Base-by-base conservation (phyloP, 2,797 vertebrate species). In the Anisognathus igniventris region DNA sequence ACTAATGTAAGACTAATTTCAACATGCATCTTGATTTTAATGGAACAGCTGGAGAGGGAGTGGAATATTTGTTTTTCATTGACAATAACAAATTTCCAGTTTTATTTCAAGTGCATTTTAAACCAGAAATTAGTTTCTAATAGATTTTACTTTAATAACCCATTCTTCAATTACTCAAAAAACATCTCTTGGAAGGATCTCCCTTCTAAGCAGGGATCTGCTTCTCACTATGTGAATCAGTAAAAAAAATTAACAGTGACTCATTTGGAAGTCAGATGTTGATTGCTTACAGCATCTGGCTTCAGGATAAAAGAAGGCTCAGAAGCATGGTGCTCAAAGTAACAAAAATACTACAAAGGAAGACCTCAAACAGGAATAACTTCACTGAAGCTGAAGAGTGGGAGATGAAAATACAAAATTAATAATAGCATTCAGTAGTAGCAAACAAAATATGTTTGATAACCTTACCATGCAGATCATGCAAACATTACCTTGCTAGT, bases 401-500 rank as follows among this genome's bases (percentile, higher is more conserved):
- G 35, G 42, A 89, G 25, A 79, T 40, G 39, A 82, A 85, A 82
- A 87, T 4, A 72, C 27, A 75, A 33, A 79, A 20, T 0, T 0
- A 72, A 4, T 24, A 67, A 50, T 0, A 31, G 22, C 30, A 44
- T 33, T 76, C 39, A 62, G 27, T 11, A 84, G 25, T 9, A 31
- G 45, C 20, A 80, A 79, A 42, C 25, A 79, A 86, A 85, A 79
- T 31, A 61, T 5, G 20, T 16, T 61, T 53, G 44, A 64, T 23
- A 92, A 82, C 31, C 37, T n/a, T 35, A 66, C 31, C 53, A 70
- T 4, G 6, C 86, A 86, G 28, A 45, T 54, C 44, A 88, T 9
- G 30, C 12, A 85, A 88, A 44, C 44, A 7, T 92, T 98, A 99
- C 99, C 99, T 98, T 93, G 99, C 99, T 86, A 99, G 93, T 28